Evolutionary conservation across 2,113 vertebrate genomes (phyloP).

Genomic region (Lanius ludovicianus): DNA sequence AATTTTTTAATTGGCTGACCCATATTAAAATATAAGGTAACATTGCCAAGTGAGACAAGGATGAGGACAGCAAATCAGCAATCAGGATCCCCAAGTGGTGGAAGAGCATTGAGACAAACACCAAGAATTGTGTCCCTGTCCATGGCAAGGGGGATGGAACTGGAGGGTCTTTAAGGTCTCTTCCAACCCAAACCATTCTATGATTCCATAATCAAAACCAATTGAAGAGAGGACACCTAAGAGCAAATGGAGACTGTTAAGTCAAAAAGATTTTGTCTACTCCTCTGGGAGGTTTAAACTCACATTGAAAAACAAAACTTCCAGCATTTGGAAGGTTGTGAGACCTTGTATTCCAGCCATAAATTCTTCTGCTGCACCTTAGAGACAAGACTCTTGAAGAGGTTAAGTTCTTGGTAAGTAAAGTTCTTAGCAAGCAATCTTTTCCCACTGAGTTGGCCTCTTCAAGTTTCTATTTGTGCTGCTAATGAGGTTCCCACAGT

Average conservation of each 20-base stretch:
- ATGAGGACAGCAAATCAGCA: not conserved
- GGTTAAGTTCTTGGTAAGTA: conserved; percentile 56
- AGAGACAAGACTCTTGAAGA: conserved; percentile 1
- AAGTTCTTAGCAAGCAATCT: conserved; percentile 61
- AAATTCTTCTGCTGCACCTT: conserved; percentile 29
- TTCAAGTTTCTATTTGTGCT: conserved; percentile 61
- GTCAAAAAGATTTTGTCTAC: not conserved
- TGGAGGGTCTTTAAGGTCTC: not conserved
- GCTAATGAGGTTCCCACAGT: conserved; percentile 63
- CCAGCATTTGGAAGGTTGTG: not conserved
- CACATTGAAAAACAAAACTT: not conserved
- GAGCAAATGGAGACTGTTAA: not conserved
- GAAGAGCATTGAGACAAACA: not conserved
- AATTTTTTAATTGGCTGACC: not conserved
- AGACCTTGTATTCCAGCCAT: not conserved
- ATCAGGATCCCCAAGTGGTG: not conserved
- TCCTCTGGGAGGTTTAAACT: not conserved
- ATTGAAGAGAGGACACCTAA: not conserved
- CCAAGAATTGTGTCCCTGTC: not conserved
- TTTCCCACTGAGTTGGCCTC: conserved; percentile 56
- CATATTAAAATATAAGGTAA: not conserved
- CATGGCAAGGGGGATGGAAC: not conserved
- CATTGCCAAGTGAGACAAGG: not conserved
- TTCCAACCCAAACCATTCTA: not conserved
- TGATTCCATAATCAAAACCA: not conserved